phyloP scores from a whole-genome alignment of 2,888 invertebrate species.

The Ptychoptera albimana region DNA sequence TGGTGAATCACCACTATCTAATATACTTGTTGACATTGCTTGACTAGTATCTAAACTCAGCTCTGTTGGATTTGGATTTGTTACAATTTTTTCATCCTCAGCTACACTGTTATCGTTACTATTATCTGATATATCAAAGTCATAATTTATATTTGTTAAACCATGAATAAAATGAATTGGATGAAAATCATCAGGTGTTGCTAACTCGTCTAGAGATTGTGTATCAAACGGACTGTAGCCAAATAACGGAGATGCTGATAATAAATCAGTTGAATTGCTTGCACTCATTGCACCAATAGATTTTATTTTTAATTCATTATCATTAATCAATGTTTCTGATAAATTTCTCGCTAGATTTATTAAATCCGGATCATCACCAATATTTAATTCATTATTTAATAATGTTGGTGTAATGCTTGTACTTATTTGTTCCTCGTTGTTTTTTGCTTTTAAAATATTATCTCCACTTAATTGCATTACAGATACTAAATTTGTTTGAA shows the following conservation, averaged over 20 bases:
- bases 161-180: slow-evolving; percentile 37
- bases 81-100: slow-evolving; percentile 30
- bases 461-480: not conserved
- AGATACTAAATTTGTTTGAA: slow-evolving; percentile 20
- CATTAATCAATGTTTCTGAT: not conserved
- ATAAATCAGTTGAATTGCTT: slow-evolving; percentile 31
- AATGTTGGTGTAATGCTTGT: not conserved
- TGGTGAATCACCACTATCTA: slow-evolving; percentile 14
- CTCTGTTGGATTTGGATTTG: slow-evolving; percentile 11
- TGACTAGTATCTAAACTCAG: not conserved
- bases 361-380: not conserved
- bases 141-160: slow-evolving; percentile 55
- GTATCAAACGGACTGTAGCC: slow-evolving; percentile 38
- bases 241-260: slow-evolving; percentile 41
- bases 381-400: not conserved
- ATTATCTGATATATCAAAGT: slow-evolving; percentile 58
- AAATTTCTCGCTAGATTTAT: slow-evolving; percentile 3
- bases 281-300: slow-evolving; percentile 9
- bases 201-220: slow-evolving; percentile 38
- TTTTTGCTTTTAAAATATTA: not conserved
- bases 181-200: slow-evolving; percentile 41
- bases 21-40: not conserved
- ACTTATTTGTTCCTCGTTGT: not conserved
- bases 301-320: not conserved
- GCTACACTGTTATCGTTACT: slow-evolving; percentile 55